Evolutionary conservation across 2,797 vertebrate genomes (phyloP).

Genomic region (Sebastiscus albofasciatus): DNA sequence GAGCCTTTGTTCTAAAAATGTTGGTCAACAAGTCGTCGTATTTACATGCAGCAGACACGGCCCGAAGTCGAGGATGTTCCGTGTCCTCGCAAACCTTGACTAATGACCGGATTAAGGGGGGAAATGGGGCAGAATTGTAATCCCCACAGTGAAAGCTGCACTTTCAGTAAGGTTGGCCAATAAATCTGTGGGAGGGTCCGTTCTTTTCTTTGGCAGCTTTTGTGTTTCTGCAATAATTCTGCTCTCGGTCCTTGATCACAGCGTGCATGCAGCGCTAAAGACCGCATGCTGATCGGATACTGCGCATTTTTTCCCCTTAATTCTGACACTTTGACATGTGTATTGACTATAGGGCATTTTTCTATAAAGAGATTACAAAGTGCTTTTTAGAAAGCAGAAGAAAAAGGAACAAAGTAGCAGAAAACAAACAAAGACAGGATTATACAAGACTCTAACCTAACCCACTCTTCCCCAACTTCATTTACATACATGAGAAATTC

Average conservation of each 20-base stretch:
- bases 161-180: slow-evolving; percentile 44
- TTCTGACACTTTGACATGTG: slow-evolving; percentile 33
- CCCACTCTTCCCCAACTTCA: background rate
- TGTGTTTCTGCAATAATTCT: slow-evolving; percentile 29
- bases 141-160: slow-evolving; percentile 51
- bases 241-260: slow-evolving; percentile 28
- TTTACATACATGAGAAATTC: slow-evolving; percentile 9
- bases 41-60: slow-evolving; percentile 53
- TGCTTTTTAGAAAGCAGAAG: background rate
- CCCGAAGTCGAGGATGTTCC: slow-evolving; percentile 27
- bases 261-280: background rate
- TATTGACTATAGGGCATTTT: background rate
- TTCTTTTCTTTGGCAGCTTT: slow-evolving; percentile 43
- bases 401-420: background rate
- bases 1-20: slow-evolving; percentile 17
- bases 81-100: slow-evolving; percentile 60
- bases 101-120: slow-evolving; percentile 70
- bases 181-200: slow-evolving; percentile 57
- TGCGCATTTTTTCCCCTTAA: slow-evolving; percentile 25
- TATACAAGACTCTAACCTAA: background rate
- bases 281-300: background rate
- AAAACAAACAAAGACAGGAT: background rate
- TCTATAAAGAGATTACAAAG: background rate
- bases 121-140: slow-evolving; percentile 64
- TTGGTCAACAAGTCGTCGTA: slow-evolving; percentile 34